Conservation (phyloP, 2,797 vertebrate species). For the Megalops cyprinoides region DNA sequence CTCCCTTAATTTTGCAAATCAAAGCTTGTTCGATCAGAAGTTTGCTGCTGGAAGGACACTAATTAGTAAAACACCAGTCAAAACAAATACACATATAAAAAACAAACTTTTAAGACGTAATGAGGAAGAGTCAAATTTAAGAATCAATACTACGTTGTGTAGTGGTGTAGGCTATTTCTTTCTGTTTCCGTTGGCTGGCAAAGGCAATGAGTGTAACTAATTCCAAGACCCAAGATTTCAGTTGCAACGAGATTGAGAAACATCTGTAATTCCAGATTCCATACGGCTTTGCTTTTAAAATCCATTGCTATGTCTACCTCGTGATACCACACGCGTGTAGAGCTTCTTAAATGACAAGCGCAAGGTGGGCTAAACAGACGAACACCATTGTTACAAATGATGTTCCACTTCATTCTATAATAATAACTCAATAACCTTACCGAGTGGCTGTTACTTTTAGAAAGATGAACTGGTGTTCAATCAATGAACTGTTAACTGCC, state of each 20-base stretch:
- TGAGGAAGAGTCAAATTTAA: background rate
- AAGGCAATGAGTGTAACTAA: background rate
- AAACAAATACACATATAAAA: background rate
- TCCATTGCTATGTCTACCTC: constrained; percentile 24
- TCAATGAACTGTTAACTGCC: background rate
- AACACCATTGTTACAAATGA: background rate
- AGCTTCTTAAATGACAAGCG: background rate
- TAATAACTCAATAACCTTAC: background rate
- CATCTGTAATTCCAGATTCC: constrained; percentile 17
- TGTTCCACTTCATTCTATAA: background rate
- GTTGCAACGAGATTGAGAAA: constrained; percentile 7
- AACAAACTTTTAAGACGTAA: background rate
- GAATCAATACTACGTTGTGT: constrained; percentile 12
- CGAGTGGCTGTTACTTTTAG: background rate
- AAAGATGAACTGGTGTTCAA: background rate
- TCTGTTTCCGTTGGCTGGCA: background rate
- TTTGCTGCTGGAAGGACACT: background rate
- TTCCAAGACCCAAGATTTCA: constrained; percentile 11
- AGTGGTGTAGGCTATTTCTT: background rate
- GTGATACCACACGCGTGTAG: background rate
- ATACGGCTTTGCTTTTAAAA: constrained; percentile 24
- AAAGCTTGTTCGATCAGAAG: background rate
- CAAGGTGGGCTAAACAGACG: background rate
- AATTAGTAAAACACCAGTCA: background rate
- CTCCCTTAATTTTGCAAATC: background rate